phyloP scores from a whole-genome alignment of 1,140 invertebrate genomes.

The Trichonephila clavata region DNA sequence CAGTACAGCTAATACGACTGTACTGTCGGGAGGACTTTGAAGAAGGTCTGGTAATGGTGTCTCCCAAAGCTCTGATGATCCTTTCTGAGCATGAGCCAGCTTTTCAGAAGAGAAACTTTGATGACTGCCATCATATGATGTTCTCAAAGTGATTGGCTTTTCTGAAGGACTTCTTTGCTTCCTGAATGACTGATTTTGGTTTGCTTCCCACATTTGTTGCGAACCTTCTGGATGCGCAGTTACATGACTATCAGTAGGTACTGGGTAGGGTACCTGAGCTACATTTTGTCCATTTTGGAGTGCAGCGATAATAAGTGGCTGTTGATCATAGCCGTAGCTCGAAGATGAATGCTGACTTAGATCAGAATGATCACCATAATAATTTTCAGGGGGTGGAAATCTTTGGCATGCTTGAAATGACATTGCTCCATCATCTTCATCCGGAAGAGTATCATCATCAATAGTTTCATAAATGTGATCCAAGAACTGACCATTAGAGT shows the following conservation, averaged over 20 bases:
- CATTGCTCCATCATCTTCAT: slow-evolving; percentile 27
- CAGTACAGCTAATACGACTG: slow-evolving; percentile 76
- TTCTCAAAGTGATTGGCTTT: background rate
- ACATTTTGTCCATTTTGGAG: slow-evolving; percentile 45
- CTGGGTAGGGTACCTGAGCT: slow-evolving; percentile 8
- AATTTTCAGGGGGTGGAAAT: slow-evolving; percentile 72
- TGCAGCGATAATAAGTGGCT: slow-evolving; percentile 61
- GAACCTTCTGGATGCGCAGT: background rate
- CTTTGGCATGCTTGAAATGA: slow-evolving; percentile 46
- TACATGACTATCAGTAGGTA: slow-evolving; percentile 2
- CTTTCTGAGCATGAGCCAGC: slow-evolving; percentile 12
- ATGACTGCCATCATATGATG: slow-evolving; percentile 28
- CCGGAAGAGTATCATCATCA: slow-evolving; percentile 74
- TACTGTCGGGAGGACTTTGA: slow-evolving; percentile 64
- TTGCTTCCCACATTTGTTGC: background rate
- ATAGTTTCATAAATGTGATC: slow-evolving; percentile 78
- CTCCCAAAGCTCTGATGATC: slow-evolving; percentile 48
- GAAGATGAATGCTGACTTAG: slow-evolving; percentile 77
- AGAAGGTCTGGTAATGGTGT: slow-evolving; percentile 62
- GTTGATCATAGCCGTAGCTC: slow-evolving; percentile 76
- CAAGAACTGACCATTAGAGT: slow-evolving; percentile 71
- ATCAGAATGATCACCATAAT: slow-evolving; percentile 74
- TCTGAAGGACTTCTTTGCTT: slow-evolving; percentile 44
- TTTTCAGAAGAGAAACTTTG: slow-evolving; percentile 50
- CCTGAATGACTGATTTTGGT: slow-evolving; percentile 36